These are phyloP conservation scores for Peucedramus taeniatus DNA, from an alignment of 2,113 vertebrate genomes.

Conservation along the genomic window DNA sequence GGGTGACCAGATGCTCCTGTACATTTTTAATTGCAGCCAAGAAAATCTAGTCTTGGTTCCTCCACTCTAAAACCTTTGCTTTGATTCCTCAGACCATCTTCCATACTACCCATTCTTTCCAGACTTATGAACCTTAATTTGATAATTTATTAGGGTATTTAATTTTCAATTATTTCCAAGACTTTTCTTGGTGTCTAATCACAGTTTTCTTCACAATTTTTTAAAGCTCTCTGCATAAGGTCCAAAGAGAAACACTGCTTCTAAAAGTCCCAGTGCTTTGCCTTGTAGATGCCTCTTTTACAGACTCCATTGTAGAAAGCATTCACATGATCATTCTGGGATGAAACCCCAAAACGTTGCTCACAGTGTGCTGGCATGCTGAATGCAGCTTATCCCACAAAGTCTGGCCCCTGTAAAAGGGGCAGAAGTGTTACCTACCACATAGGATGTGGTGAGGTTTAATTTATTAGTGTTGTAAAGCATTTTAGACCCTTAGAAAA, in stretches of 20 bases:
- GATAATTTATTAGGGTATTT: background rate
- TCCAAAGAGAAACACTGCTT: background rate
- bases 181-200: background rate
- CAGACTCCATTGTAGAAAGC: background rate
- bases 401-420: background rate
- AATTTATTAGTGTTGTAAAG: conserved; percentile 51
- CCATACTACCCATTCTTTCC: background rate
- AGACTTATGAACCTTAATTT: background rate
- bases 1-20: background rate
- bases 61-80: background rate
- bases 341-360: background rate
- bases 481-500: conserved; percentile 2
- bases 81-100: background rate
- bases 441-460: background rate
- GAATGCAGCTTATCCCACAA: background rate
- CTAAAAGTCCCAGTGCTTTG: background rate
- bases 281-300: background rate
- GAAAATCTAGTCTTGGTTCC: background rate
- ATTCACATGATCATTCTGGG: background rate
- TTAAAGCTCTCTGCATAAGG: background rate
- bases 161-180: background rate
- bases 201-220: background rate
- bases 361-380: background rate
- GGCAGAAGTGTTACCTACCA: conserved; percentile 8
- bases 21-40: background rate